Base-by-base conservation (phyloP, 2,888 invertebrate genomes). In the Palloptera scutellata region DNA sequence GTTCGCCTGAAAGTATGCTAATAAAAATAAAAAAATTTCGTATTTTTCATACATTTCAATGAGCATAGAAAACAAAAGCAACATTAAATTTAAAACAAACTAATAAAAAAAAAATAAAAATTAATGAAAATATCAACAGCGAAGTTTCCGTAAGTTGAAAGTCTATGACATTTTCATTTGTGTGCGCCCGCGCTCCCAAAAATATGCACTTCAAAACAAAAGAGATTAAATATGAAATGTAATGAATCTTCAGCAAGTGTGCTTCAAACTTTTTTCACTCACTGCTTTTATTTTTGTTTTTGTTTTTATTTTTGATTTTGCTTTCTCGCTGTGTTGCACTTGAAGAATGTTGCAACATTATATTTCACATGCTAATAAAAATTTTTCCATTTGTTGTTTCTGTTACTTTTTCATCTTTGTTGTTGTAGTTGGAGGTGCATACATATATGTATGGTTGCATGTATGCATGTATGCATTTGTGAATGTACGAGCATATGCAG, bases 191-290 rank as follows among this genome's bases (percentile, higher is more conserved):
- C 13, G 54, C 58, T 4, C 48, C 64, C 48, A 58, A 64, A 64
- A 58, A 51, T 59, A 64, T 19, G 52, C 48, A 41, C 52, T 64
- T 52, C 48, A 57, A 41, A 64, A 30, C n/a, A 43, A 64, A 15
- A 30, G 15, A 64, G 30, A 20, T 45, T 15, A 45, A 63, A 51
- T 55, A 60, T 61, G 42, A 61, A 61, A 66, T 54, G 66, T 48
- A 55, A 66, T 61, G 54, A 66, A 66, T 54, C 43, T 60, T 52
- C 20, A 60, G 51, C 57, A 61, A 66, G 61, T 54, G 55, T 55
- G 53, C 60, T 60, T 61, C 54, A 66, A 66, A 66, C 52, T 10
- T 64, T 59, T 64, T 60, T 54, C 54, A 53, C 17, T 45, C 42
- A 52, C 42, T 55, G 58, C 52, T 67, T 58, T 52, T 41, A 15